Base-by-base conservation (phyloP, 2,113 vertebrate species). In the Grantiella picta region DNA sequence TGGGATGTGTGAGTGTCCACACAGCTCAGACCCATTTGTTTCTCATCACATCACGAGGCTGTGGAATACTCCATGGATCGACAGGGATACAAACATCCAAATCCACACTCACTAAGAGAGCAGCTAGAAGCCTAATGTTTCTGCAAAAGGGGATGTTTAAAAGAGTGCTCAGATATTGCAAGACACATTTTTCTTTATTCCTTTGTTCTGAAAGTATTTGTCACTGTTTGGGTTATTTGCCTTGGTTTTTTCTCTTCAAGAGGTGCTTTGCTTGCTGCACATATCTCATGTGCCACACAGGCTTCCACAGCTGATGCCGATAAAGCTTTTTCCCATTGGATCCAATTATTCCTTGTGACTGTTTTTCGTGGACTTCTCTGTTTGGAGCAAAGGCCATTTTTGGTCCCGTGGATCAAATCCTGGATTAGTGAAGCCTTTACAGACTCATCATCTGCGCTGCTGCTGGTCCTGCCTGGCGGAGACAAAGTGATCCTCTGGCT, bases 1-100 rank as follows among this genome's bases (percentile, higher is more conserved):
- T 24, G 47, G 36, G 40, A 66, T 0, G 1, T 36, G 20, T 10
- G 16, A 40, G 31, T 21, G 35, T 23, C 45, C 2, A 0, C 65
- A 40, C 28, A 54, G 52, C 61, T 79, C 57, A 53, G 28, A 8
- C 23, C 38, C 38, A 9, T 71, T 85, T 92, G 38, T 50, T 66
- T 79, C 52, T 35, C 35, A 44, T 50, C 76, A 56, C 71, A 53
- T 42, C 65, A 79, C 5, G 3, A 63, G 38, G 11, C 35, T 64
- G 27, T 38, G 65, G 49, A 75, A 47, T 24, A 53, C 29, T 45
- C n/a, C 36, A 5, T 36, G 52, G 61, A 25, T 29, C 0, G 0
- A 45, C 33, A 10, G 14, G 42, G 57, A 24, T 35, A 38, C 35
- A 91, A 57, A 92, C 22, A 57, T 23, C 35, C 66, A 75, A 35